Percentiles rank a stretch among this genome's conserved stretches.
phyloP scores from a whole-genome alignment of 1,140 invertebrate genomes.

The Bicyclus anynana region DNA sequence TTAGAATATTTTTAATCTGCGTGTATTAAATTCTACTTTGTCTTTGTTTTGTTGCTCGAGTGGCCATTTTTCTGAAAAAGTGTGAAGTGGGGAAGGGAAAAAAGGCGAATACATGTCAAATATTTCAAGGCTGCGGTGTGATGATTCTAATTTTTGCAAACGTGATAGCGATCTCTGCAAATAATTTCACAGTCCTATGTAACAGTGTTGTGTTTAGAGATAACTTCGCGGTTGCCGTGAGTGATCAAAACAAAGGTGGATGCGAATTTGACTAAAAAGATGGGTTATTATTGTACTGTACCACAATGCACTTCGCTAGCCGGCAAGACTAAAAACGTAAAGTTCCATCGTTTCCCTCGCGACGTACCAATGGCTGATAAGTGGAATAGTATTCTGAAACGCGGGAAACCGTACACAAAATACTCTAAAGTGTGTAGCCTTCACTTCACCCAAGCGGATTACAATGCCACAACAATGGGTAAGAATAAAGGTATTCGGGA shows the following conservation, averaged over 20 bases:
- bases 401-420: constrained; percentile 64
- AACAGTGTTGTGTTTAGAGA: constrained; percentile 31
- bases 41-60: constrained; percentile 43
- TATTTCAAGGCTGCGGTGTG: constrained; percentile 72
- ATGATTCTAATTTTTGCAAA: constrained; percentile 69
- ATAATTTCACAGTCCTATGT: constrained; percentile 35
- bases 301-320: constrained; percentile 72
- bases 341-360: constrained; percentile 68
- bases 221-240: constrained; percentile 24
- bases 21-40: constrained; percentile 21
- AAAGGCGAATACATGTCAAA: constrained; percentile 72
- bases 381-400: constrained; percentile 65
- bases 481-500: constrained; percentile 71
- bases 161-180: constrained; percentile 62
- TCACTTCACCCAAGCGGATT: constrained; percentile 68
- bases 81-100: constrained; percentile 67
- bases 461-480: constrained; percentile 73
- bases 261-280: constrained; percentile 33
- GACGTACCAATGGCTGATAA: constrained; percentile 59
- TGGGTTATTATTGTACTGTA: constrained; percentile 75
- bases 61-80: constrained; percentile 62
- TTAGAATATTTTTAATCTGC: constrained; percentile 12
- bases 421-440: constrained; percentile 73
- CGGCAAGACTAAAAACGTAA: constrained; percentile 74
- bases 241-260: constrained; percentile 49